Evolutionary conservation across 2,888 invertebrate species (phyloP), one percentile per base, ranked within the genome.

Genomic region (Phragmatobia fuliginosa): DNA sequence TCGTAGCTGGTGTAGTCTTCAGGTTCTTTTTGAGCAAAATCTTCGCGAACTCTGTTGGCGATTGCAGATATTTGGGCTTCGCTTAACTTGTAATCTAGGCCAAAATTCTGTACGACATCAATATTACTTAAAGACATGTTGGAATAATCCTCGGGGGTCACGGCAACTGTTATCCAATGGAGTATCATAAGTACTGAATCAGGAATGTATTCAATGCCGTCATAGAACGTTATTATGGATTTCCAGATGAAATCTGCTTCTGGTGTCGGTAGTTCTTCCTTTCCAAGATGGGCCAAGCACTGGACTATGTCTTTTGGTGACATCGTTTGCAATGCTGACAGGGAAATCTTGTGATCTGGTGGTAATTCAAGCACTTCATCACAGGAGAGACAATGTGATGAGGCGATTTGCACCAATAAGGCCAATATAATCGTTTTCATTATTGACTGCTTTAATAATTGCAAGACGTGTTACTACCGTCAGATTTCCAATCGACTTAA

Each of bases 1-100:
- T 96, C 96, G 71, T 95, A 96, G 76, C 91, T 94, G 0, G 96
- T 96, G 77, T 95, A 96, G 72, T 96, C 96, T 72, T 95, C 92
- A 0, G 96, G 95, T 38, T 89, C 88, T 84, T 96, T 96, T 1
- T 88, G 91, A 1, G 94, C 90, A 85, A 96, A 96, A 73, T 96
- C 95, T 62, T 90, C 85, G 6, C 93, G 91, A 1, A 96, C 92
- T n/a, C 95, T 91, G 38, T 92, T 88, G 1, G 95, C 96, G 18
- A 96, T 91, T 0, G 95, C 91, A 16, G 84, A 71, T 21, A 96
- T 87, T 86, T 95, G 95, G 0, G 87, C 88, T 2, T 83, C 73
- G 45, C 85, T 88, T 58, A 96, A 86, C 60, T 92, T 88, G 75
- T 94, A 95, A 79, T 95, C 92, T 0, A 92, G 79, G 6, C 96